Evolutionary conservation across 1,140 invertebrate genomes (phyloP).

Genomic region (Drosophila kikkawai): DNA sequence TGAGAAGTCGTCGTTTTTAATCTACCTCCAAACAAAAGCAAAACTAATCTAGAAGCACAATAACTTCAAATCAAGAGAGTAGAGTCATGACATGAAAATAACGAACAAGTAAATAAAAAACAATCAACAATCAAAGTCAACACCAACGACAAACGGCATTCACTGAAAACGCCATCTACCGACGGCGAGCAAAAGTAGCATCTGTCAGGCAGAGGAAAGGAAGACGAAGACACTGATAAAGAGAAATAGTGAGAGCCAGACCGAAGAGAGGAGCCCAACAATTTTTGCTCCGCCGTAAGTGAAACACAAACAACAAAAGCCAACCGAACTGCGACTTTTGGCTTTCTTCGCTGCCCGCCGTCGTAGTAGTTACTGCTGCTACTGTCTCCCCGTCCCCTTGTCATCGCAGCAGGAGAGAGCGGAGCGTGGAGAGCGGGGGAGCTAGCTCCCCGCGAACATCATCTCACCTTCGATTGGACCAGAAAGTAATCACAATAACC

Average conservation of each 20-base stretch:
- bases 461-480: conserved; percentile 23
- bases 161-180: conserved; percentile 45
- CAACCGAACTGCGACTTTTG: conserved; percentile 22
- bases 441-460: conserved; percentile 15
- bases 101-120: conserved; percentile 14
- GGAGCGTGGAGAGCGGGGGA: conserved; percentile 24
- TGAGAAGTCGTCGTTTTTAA: conserved; percentile 31
- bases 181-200: conserved; percentile 35
- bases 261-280: conserved; percentile 12
- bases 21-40: conserved; percentile 38
- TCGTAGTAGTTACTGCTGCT: conserved; percentile 10
- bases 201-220: conserved; percentile 8
- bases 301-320: conserved; percentile 17
- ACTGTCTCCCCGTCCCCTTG: conserved; percentile 13
- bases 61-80: conserved; percentile 12
- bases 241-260: conserved; percentile 15
- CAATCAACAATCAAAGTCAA: conserved; percentile 19
- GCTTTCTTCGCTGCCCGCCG: conserved; percentile 28
- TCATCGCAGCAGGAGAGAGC: conserved; percentile 12
- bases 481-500: conserved; percentile 25
- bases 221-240: conserved; percentile 1
- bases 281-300: conserved; percentile 20
- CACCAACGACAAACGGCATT: conserved; percentile 14
- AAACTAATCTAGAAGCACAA: conserved; percentile 25
- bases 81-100: neutral